These are phyloP conservation scores for Elymnias hypermnestra DNA, from an alignment of 1,140 invertebrate genomes.

Conservation along the genomic window DNA sequence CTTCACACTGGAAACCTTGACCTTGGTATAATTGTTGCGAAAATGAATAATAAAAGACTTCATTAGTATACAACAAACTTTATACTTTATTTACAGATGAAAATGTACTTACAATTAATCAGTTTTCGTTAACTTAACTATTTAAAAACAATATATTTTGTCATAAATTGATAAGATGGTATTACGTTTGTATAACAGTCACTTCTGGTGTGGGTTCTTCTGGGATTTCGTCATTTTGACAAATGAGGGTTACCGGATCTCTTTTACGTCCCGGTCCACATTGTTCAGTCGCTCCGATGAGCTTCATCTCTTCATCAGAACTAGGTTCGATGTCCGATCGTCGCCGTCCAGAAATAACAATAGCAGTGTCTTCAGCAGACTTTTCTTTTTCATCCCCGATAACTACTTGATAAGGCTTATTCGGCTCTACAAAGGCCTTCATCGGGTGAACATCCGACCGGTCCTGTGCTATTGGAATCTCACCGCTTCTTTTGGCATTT, in stretches of 20 bases:
- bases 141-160: too few relatives aligned
- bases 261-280: slow-evolving; percentile 78
- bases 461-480: slow-evolving; percentile 40
- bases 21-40: too few relatives aligned
- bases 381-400: slow-evolving; percentile 52
- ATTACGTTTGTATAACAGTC: slow-evolving; percentile 30
- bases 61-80: too few relatives aligned
- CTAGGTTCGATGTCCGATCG: slow-evolving; percentile 30
- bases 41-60: too few relatives aligned
- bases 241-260: slow-evolving; percentile 68
- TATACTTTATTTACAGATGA: too few relatives aligned
- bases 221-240: slow-evolving; percentile 23
- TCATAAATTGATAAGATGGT: too few relatives aligned
- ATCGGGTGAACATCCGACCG: slow-evolving; percentile 45
- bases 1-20: too few relatives aligned
- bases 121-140: neutral
- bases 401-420: slow-evolving; percentile 76
- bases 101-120: too few relatives aligned
- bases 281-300: slow-evolving; percentile 78
- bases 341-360: slow-evolving; percentile 51
- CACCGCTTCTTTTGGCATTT: slow-evolving; percentile 28
- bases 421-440: slow-evolving; percentile 76
- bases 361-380: slow-evolving; percentile 31
- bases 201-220: slow-evolving; percentile 42
- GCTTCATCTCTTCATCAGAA: slow-evolving; percentile 54